A percentile compares a stretch with the other conserved stretches of the same genome.
These are phyloP conservation scores for Sitodiplosis mosellana DNA, from an alignment of 1,140 invertebrate species.

Conservation along the genomic window DNA sequence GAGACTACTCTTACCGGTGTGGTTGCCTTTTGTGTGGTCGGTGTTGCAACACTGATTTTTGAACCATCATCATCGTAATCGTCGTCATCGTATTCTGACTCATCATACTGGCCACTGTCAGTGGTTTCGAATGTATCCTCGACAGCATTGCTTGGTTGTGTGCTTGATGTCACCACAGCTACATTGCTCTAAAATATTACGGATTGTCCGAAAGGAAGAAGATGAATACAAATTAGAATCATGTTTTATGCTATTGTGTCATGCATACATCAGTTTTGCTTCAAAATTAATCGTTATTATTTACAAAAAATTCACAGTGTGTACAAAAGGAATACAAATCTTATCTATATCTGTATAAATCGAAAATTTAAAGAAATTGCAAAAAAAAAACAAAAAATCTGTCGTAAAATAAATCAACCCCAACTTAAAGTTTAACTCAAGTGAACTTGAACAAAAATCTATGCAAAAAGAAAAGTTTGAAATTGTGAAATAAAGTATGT, in stretches of 20 bases:
- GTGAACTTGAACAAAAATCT: not conserved
- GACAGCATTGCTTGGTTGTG: not conserved
- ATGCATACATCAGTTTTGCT: not conserved
- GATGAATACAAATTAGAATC: too few relatives aligned
- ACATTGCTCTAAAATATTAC: not conserved
- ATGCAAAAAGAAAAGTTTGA: not conserved
- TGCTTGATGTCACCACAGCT: not conserved
- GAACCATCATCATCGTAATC: conserved; percentile 4
- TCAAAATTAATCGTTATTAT: not conserved
- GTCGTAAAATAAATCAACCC: too few relatives aligned
- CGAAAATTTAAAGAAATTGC: not conserved
- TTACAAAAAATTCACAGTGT: not conserved
- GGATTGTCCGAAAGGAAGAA: too few relatives aligned
- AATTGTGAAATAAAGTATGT: too few relatives aligned
- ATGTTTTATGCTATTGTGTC: too few relatives aligned
- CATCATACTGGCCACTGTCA: not conserved
- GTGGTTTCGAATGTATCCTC: not conserved
- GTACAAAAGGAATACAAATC: not conserved
- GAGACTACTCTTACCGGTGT: not conserved
- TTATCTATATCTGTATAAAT: not conserved
- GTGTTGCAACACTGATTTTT: conserved; percentile 4
- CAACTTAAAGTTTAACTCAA: too few relatives aligned
- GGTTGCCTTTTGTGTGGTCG: conserved; percentile 3
- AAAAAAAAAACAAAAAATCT: too few relatives aligned
- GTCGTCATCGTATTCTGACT: conserved; percentile 5